phyloP scores from a whole-genome alignment of 2,113 vertebrate species.

The Lepus americanus region DNA sequence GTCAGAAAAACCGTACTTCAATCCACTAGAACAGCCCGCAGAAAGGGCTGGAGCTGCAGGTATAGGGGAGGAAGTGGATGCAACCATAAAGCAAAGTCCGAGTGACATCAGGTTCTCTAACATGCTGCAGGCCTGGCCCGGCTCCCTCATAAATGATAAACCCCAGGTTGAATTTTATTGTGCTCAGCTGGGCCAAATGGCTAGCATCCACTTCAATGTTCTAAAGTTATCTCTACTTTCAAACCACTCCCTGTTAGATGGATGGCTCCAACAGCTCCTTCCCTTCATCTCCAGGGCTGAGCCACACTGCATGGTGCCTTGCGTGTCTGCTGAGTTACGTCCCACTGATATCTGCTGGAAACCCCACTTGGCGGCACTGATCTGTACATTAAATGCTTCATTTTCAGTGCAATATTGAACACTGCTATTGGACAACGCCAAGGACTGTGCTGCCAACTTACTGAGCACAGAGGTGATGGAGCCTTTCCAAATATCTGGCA shows the following conservation, averaged over 20 bases:
- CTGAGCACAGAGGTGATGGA: background rate
- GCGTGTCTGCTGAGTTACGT: background rate
- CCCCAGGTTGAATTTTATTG: background rate
- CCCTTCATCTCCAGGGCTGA: background rate
- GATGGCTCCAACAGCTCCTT: background rate
- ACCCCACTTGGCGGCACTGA: background rate
- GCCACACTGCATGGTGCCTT: background rate
- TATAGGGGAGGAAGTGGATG: background rate
- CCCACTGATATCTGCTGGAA: background rate
- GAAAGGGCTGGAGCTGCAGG: no score
- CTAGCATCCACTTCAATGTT: background rate
- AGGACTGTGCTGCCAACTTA: background rate
- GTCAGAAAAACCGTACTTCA: background rate
- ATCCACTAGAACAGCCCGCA: background rate
- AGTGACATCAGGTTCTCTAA: background rate
- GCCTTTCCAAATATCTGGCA: conserved; percentile 55
- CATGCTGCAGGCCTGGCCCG: background rate
- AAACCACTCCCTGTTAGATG: background rate
- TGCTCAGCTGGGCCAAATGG: conserved; percentile 34
- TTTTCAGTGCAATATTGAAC: background rate
- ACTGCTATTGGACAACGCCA: background rate
- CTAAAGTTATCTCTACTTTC: conserved; percentile 20
- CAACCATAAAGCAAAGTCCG: background rate
- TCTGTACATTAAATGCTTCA: background rate
- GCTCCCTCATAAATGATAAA: background rate